A percentile compares a stretch with the other conserved stretches of the same genome.
Conservation (phyloP, 2,888 invertebrate species). For the Serripes groenlandicus region DNA sequence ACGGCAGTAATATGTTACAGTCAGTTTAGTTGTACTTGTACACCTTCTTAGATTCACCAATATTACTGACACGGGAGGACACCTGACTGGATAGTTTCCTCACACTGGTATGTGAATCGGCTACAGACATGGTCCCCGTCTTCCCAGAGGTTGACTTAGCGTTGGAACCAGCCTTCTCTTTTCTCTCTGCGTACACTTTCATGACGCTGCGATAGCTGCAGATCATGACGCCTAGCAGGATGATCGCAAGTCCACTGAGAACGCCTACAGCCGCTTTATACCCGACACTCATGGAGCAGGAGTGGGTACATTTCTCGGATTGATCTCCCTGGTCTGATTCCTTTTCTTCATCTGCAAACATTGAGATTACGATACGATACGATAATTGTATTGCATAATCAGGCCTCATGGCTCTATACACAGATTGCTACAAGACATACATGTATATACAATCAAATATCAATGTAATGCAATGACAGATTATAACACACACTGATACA, state of each 20-base stretch:
- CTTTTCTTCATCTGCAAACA: background rate
- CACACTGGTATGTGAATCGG: background rate
- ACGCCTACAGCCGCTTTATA: constrained; percentile 1
- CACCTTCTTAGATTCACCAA: background rate
- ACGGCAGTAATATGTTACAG: too few relatives aligned
- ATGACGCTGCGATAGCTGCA: constrained; percentile 7
- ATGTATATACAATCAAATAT: too few relatives aligned
- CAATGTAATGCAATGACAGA: background rate
- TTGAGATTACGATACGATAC: too few relatives aligned
- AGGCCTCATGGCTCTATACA: too few relatives aligned
- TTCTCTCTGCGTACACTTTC: background rate
- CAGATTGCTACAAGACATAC: too few relatives aligned
- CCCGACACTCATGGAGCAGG: background rate
- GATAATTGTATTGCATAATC: too few relatives aligned
- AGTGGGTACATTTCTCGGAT: background rate
- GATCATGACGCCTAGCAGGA: background rate
- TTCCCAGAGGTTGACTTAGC: background rate
- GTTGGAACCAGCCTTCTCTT: background rate
- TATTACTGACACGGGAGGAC: background rate
- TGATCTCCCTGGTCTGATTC: background rate
- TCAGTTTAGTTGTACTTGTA: background rate
- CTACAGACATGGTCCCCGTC: background rate
- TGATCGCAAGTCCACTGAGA: background rate
- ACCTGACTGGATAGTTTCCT: background rate
- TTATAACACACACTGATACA: background rate